These are phyloP conservation scores for Aquatica leii DNA, from an alignment of 2,888 invertebrate species.

Conservation along the genomic window DNA sequence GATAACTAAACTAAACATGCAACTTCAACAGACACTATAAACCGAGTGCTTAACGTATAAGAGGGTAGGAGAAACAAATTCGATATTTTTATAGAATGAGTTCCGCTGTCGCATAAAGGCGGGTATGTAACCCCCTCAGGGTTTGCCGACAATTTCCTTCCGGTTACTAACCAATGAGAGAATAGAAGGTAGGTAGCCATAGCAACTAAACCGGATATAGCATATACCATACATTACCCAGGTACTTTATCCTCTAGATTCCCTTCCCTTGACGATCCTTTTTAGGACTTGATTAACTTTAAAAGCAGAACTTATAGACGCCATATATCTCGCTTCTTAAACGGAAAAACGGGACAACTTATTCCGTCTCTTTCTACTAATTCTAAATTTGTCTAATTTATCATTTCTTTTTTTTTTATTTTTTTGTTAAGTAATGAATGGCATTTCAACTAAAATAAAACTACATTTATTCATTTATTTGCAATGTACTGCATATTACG, in stretches of 20 bases:
- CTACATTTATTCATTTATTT: no score
- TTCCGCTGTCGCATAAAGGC: constrained; percentile 48
- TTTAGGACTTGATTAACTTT: constrained; percentile 39
- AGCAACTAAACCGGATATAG: constrained; percentile 52
- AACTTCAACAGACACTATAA: constrained; percentile 20
- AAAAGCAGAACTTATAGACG: constrained; percentile 37
- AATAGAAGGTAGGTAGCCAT: constrained; percentile 51
- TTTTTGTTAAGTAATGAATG: no score
- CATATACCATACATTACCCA: constrained; percentile 36
- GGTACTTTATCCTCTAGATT: constrained; percentile 35
- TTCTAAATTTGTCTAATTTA: no score
- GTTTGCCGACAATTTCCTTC: constrained; percentile 53
- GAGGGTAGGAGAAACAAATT: constrained; percentile 16
- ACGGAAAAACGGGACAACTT: constrained; percentile 24
- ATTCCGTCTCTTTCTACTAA: no score
- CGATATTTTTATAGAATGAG: constrained; percentile 40
- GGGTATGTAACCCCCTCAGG: constrained; percentile 34
- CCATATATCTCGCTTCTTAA: constrained; percentile 32
- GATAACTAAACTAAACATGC: constrained; percentile 7
- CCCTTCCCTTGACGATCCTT: constrained; percentile 38
- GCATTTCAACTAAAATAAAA: no score
- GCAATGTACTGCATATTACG: no score
- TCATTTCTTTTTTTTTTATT: no score
- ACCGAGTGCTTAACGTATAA: neutral
- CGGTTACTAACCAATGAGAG: constrained; percentile 54